Evolutionary conservation across 2,797 vertebrate species (phyloP).

Genomic region (Poeciliopsis infans): DNA sequence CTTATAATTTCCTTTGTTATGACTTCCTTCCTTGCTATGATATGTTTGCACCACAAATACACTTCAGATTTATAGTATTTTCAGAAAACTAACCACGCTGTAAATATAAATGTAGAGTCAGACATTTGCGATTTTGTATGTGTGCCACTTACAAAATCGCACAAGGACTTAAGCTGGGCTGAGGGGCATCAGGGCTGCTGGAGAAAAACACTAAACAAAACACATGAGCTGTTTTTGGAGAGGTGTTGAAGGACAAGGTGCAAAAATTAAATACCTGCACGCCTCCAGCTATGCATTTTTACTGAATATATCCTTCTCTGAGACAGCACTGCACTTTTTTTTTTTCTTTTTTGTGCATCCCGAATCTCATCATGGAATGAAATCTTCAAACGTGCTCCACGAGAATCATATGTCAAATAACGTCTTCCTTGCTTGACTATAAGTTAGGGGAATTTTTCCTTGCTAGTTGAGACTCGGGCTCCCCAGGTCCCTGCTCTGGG

Average conservation of each 20-base stretch:
- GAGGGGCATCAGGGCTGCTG: neutral
- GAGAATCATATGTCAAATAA: slow-evolving; percentile 56
- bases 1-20: neutral
- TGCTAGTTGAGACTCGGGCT: slow-evolving; percentile 35
- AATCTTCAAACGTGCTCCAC: slow-evolving; percentile 57
- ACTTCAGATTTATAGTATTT: neutral
- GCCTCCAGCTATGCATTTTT: slow-evolving; percentile 18
- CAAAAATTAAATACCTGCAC: slow-evolving; percentile 33
- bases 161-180: slow-evolving; percentile 1
- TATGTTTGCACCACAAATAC: neutral
- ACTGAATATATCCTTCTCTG: slow-evolving; percentile 19
- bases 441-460: slow-evolving; percentile 49
- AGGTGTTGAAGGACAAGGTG: neutral
- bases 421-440: slow-evolving; percentile 28
- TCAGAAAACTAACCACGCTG: neutral
- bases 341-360: neutral
- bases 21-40: neutral
- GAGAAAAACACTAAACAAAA: slow-evolving; percentile 12
- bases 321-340: slow-evolving; percentile 2
- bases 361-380: slow-evolving; percentile 41
- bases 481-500: slow-evolving; percentile 60
- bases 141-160: neutral
- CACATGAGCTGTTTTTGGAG: slow-evolving; percentile 5
- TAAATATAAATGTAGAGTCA: neutral
- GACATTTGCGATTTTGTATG: slow-evolving; percentile 11